A percentile compares a stretch with the other conserved stretches of the same genome.
phyloP scores from a whole-genome alignment of 2,113 vertebrate genomes.

The Aldabrachelys gigantea region DNA sequence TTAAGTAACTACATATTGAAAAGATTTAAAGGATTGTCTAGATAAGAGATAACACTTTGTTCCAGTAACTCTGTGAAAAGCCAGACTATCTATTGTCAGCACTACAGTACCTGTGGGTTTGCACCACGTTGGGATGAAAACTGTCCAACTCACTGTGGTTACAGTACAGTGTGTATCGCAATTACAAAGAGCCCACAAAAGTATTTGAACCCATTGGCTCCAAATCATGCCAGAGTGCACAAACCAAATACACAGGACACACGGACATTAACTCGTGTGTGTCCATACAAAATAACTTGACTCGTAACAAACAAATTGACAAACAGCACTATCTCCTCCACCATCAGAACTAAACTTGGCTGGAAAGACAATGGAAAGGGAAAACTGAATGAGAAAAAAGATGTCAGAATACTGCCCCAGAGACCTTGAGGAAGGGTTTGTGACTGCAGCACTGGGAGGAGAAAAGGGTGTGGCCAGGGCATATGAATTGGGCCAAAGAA shows the following conservation, averaged over 20 bases:
- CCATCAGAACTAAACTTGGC: too few relatives aligned
- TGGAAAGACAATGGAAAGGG: neutral
- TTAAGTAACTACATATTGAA: slow-evolving; percentile 24
- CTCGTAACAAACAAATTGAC: too few relatives aligned
- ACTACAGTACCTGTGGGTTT: neutral
- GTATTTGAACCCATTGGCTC: neutral
- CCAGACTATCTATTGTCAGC: neutral
- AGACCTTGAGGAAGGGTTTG: neutral
- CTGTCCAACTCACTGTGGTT: neutral
- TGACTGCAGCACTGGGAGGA: neutral
- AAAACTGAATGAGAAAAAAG: neutral
- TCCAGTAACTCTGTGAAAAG: neutral
- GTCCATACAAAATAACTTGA: neutral
- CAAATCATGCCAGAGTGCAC: neutral
- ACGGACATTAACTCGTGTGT: neutral
- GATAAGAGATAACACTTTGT: neutral
- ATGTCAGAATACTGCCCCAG: neutral
- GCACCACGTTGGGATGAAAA: neutral
- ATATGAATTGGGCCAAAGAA: too few relatives aligned
- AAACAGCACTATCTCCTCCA: too few relatives aligned
- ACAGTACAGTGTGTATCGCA: neutral
- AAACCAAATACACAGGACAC: neutral
- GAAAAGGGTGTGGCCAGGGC: neutral
- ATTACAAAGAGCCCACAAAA: neutral
- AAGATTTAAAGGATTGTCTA: neutral